Evolutionary conservation across 2,113 vertebrate species (phyloP), one percentile per base, ranked within the genome.

Genomic region (Hyperopisus bebe): DNA sequence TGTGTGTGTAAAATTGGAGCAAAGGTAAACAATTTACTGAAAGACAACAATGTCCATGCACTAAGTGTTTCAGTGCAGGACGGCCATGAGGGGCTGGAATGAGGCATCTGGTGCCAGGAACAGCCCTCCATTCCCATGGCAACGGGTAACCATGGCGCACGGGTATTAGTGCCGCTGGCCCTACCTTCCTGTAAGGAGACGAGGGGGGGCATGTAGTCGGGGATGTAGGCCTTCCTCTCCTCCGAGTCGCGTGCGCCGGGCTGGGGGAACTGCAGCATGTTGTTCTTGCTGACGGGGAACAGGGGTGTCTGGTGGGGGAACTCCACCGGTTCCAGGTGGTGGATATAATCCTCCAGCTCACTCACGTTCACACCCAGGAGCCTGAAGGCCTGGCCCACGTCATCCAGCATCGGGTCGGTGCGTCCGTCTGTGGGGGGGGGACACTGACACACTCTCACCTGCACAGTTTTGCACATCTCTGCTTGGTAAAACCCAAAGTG

Each of bases 101-200:
- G 31, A 77, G 35, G 35, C 4, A 77, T n/a, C 70, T 39, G 35
- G 35, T 77, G 70, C 11, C 35, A 77, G 31, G 15, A 39, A 39
- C 31, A 39, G 31, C 70, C 70, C 35, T 13, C 62, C 62, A 13
- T 31, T 70, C 15, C 35, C 31, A 19, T 42, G 35, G 35, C 15
- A 5, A 35, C 10, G 1, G 66, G 66, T 39, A 82, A 84, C 44
- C 3, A 24, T 47, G 82, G 21, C 1, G 2, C 80, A 46, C 3
- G 0, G 53, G 21, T 2, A 88, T 7, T 3, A 21, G 24, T 53
- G 31, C n/a, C 15, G 27, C 31, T 31, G 53, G 47, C 88, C 96
- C 82, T 92, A 99, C 99, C 98, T 98, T 99, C 98, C 92, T 99
- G 98, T 93, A 98, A 96, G 87, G 98, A 99, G 92, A 99, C 97